Evolutionary conservation across 2,888 invertebrate genomes (phyloP).

Genomic region (Ernsta delagoae): DNA sequence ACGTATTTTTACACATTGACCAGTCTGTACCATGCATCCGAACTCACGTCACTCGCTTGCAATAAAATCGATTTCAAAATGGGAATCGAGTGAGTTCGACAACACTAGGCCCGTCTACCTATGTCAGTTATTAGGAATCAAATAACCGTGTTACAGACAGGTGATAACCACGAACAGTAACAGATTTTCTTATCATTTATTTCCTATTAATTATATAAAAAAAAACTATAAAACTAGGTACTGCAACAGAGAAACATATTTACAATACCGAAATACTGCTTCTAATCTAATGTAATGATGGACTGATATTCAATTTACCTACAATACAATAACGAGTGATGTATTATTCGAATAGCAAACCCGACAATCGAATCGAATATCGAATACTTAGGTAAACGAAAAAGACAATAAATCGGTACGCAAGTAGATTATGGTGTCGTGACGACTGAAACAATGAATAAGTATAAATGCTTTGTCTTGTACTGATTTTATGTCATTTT

Average conservation of each 20-base stretch:
- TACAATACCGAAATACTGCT: conserved; percentile 78
- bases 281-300: conserved; percentile 70
- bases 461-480: conserved; percentile 60
- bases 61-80: conserved; percentile 41
- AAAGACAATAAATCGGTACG: conserved; percentile 62
- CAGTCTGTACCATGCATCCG: conserved; percentile 51
- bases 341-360: conserved; percentile 53
- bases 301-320: conserved; percentile 64
- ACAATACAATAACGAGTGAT: conserved; percentile 66
- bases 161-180: conserved; percentile 43
- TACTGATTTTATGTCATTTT: conserved; percentile 64
- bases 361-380: conserved; percentile 63
- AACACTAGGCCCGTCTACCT: conserved; percentile 32
- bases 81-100: conserved; percentile 42
- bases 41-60: conserved; percentile 49
- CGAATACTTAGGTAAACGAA: conserved; percentile 49
- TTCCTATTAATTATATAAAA: conserved; percentile 63
- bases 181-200: conserved; percentile 56
- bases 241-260: conserved; percentile 66
- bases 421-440: conserved; percentile 39
- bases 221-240: conserved; percentile 74
- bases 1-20: conserved; percentile 62
- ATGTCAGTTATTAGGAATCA: conserved; percentile 43
- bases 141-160: conserved; percentile 45
- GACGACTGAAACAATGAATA: conserved; percentile 46